Base-by-base conservation (phyloP, 2,888 invertebrate genomes). In the Ichneumon xanthorius region DNA sequence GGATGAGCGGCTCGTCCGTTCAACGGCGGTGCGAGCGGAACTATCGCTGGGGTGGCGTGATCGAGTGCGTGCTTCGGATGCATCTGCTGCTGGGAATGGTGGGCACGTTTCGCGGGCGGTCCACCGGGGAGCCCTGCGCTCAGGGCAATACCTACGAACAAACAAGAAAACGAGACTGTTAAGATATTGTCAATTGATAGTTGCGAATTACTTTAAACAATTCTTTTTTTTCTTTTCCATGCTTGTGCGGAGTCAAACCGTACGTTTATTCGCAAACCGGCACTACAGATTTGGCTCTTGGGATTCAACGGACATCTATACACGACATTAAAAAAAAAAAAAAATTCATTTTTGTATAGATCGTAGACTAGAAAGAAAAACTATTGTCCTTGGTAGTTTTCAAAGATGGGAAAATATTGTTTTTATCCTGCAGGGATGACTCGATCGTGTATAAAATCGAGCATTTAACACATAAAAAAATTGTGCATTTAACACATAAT, bases 101-200 rank as follows among this genome's bases (percentile, higher is more conserved):
- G 93, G 55, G 92, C 90, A 80, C 98, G 96, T 95, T 98, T 98
- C 89, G 97, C 95, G 88, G 98, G 97, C 89, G 97, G 97, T 86
- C 91, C 92, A 84, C 91, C 89, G 68, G 92, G 88, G 72, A 93
- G 91, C 85, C 92, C 92, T 80, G 92, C 90, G 85, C 89, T 93
- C 83, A 93, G 90, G 77, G 92, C 92, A 63, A 94, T 91, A 88
- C 94, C 94, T 94, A 83, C 76, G 76, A 67, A 70, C 75, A 70
- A 26, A 30, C 77, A 76, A 30, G 30, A 4, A 7, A 50, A 63
- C 80, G 50, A 75, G 14, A 80, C 80, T 45, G 26, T 76, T 65
- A 33, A 75, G 37, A 77, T 63, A n/a, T 53, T 71, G 50, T 75
- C 26, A 7, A 33, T 33, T 40, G 40, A 2, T 40, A 22, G 55